These are phyloP conservation scores for Carettochelys insculpta DNA, from an alignment of 2,113 vertebrate species.

Conservation along the genomic window DNA sequence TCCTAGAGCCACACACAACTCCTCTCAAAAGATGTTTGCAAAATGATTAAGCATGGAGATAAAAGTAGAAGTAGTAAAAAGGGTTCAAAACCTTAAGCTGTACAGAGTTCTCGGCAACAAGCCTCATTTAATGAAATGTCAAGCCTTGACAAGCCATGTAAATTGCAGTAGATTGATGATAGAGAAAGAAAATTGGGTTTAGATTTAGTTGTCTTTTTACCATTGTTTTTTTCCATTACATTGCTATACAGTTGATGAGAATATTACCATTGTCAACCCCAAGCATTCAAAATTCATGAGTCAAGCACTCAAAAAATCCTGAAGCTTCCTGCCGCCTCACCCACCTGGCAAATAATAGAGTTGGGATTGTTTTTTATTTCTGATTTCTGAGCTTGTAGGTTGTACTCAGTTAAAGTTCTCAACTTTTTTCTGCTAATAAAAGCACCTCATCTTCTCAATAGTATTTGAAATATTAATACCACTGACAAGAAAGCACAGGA, in stretches of 20 bases:
- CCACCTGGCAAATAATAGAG: background rate
- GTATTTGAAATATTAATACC: background rate
- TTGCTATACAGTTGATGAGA: background rate
- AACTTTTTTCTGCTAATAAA: background rate
- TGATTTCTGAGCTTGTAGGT: background rate
- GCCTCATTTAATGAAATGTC: background rate
- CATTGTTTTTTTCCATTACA: background rate
- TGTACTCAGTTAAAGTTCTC: background rate
- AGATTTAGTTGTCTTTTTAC: background rate
- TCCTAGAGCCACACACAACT: background rate
- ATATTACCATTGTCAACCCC: background rate
- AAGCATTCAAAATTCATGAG: background rate
- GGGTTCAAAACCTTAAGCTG: rapidly evolving
- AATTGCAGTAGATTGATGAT: background rate
- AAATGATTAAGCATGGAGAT: background rate
- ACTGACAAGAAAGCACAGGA: background rate
- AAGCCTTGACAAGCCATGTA: background rate
- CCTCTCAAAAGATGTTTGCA: background rate
- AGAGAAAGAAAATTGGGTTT: background rate
- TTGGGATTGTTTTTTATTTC: background rate
- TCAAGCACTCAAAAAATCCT: background rate
- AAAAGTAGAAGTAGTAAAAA: background rate
- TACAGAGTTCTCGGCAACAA: background rate
- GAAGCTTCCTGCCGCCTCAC: background rate
- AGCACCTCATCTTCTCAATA: background rate